Evolutionary conservation across 1,140 invertebrate species (phyloP).

Genomic region (Drosophila oshimai): DNA sequence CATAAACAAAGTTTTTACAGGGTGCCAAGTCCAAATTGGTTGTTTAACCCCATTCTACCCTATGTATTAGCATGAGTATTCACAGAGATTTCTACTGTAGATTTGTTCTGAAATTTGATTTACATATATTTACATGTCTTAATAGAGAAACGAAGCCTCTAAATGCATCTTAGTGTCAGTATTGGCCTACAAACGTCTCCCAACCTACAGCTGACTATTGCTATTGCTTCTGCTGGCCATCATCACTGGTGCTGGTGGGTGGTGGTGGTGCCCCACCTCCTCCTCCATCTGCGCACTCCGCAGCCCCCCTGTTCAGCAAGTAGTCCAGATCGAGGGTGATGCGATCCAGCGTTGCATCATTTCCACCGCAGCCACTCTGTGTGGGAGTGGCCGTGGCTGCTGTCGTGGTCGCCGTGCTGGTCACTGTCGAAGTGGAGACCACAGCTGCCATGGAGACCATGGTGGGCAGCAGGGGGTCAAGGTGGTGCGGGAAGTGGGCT

Average conservation of each 20-base stretch:
- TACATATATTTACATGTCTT: slow-evolving; percentile 40
- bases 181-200: slow-evolving; percentile 3
- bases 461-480: slow-evolving; percentile 74
- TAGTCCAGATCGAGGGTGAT: slow-evolving; percentile 90
- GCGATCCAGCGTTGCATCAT: slow-evolving; percentile 86
- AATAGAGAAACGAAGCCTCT: slow-evolving; percentile 29
- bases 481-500: slow-evolving; percentile 70
- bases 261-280: slow-evolving; percentile 18
- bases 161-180: slow-evolving; percentile 39
- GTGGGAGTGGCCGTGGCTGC: slow-evolving; percentile 36
- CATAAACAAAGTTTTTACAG: too few species aligned
- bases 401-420: slow-evolving; percentile 49
- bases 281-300: slow-evolving; percentile 23
- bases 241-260: slow-evolving; percentile 25
- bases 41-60: too few species aligned
- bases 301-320: slow-evolving; percentile 84
- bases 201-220: slow-evolving; percentile 26
- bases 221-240: slow-evolving; percentile 40
- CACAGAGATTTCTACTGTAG: slow-evolving; percentile 34
- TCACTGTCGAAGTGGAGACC: slow-evolving; percentile 51
- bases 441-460: slow-evolving; percentile 73
- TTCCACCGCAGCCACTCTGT: slow-evolving; percentile 32
- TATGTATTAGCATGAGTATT: slow-evolving; percentile 34
- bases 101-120: slow-evolving; percentile 6
- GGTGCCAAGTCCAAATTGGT: too few species aligned